Conservation (phyloP, 2,797 vertebrate genomes). For the Sphenodon punctatus region DNA sequence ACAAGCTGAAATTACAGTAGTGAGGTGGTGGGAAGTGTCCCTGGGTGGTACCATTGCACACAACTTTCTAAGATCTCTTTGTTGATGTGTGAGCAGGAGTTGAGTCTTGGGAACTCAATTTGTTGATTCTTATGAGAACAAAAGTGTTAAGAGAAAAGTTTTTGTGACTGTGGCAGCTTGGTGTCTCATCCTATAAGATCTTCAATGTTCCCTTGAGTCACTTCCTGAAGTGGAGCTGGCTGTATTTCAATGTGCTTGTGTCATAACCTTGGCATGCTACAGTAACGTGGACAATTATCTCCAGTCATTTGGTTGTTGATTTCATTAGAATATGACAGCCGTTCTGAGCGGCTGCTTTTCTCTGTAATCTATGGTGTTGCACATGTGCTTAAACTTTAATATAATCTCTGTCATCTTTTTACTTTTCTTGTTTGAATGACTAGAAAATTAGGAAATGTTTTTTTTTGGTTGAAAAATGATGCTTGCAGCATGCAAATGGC, state of each 20-base stretch:
- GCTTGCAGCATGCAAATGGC: background rate
- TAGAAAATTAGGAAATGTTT: conserved; percentile 48
- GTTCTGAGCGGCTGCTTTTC: conserved; percentile 42
- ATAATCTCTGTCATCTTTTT: conserved; percentile 18
- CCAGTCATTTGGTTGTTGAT: conserved; percentile 59
- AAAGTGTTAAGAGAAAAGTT: no score
- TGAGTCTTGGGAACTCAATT: no score
- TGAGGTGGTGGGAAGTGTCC: no score
- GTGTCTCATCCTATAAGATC: no score
- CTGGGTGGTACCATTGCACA: no score
- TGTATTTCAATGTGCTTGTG: conserved; percentile 63
- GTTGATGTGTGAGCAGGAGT: no score
- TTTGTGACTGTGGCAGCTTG: no score
- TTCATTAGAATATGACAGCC: conserved; percentile 49
- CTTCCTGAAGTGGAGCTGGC: no score
- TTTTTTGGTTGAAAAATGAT: conserved; percentile 21
- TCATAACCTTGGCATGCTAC: conserved; percentile 49
- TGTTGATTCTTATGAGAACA: background rate
- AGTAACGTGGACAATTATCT: conserved; percentile 46
- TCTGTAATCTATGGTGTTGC: conserved; percentile 17
- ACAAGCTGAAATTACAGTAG: no score
- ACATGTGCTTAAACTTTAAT: conserved; percentile 30
- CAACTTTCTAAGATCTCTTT: no score
- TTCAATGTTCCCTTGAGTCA: no score
- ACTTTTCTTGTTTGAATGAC: conserved; percentile 13